These are phyloP conservation scores for Sitophilus oryzae DNA, from an alignment of 1,140 invertebrate species.

Conservation along the genomic window DNA sequence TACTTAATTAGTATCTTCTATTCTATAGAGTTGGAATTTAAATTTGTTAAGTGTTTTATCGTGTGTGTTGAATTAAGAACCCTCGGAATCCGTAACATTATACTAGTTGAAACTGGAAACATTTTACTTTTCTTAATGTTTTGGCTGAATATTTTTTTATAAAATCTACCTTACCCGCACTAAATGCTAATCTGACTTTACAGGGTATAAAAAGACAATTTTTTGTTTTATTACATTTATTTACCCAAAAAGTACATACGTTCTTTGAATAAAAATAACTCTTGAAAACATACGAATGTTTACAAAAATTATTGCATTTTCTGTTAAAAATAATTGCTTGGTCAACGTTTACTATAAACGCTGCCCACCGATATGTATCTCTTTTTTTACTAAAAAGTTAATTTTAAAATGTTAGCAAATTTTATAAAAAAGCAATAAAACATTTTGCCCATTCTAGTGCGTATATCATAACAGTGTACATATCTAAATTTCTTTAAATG, in stretches of 20 bases:
- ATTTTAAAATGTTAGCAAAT: conserved; percentile 24
- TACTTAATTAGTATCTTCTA: no score
- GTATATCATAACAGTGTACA: conserved; percentile 31
- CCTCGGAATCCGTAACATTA: no score
- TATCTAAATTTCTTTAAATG: conserved; percentile 3
- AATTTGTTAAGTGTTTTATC: no score
- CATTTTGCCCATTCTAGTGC: conserved; percentile 24
- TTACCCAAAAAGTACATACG: conserved; percentile 32
- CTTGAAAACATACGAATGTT: conserved; percentile 23
- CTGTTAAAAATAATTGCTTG: conserved; percentile 3
- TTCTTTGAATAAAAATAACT: conserved; percentile 30
- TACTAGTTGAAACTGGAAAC: no score
- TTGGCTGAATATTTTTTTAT: no score
- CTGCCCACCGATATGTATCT: no score
- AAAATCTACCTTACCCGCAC: no score
- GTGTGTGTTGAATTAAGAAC: no score
- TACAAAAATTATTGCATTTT: conserved; percentile 28
- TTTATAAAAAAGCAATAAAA: conserved; percentile 29
- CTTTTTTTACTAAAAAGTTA: conserved; percentile 25
- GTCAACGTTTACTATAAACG: neutral
- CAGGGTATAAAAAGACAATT: no score
- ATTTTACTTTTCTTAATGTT: no score
- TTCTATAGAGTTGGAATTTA: no score
- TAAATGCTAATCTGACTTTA: no score
- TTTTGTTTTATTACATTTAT: conserved; percentile 29